These are phyloP conservation scores for Pomacea canaliculata DNA, from an alignment of 2,888 invertebrate species.

Conservation along the genomic window DNA sequence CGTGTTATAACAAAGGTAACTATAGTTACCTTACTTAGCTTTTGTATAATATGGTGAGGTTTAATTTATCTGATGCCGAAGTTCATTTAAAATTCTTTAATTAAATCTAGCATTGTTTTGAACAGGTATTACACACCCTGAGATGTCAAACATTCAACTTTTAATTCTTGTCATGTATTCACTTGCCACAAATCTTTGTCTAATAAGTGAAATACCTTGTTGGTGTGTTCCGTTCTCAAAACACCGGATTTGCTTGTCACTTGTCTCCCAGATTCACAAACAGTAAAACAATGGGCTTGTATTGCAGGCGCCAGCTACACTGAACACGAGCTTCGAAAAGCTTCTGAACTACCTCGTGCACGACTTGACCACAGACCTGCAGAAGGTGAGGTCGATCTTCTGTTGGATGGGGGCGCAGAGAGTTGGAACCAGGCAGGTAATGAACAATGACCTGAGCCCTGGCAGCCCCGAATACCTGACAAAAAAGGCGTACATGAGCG, in stretches of 20 bases:
- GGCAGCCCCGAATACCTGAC: constrained; percentile 4
- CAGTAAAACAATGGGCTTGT: neutral
- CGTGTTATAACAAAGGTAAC: no score
- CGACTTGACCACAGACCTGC: constrained; percentile 14
- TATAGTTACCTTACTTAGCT: no score
- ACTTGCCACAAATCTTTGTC: no score
- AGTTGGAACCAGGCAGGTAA: neutral
- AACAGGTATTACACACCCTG: no score
- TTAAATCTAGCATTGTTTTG: no score
- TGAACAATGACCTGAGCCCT: neutral
- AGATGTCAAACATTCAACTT: no score
- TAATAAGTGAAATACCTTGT: neutral
- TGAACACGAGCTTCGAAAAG: constrained; percentile 1
- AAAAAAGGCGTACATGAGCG: constrained; percentile 1
- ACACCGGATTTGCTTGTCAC: neutral
- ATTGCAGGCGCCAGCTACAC: neutral
- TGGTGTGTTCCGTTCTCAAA: neutral
- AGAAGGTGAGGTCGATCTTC: constrained; percentile 23
- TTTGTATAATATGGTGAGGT: no score
- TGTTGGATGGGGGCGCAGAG: constrained; percentile 10
- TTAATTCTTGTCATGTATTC: no score
- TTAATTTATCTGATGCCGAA: no score
- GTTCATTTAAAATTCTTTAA: no score
- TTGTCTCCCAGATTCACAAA: neutral
- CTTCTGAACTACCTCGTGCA: constrained; percentile 9